These are phyloP conservation scores for Oscheius sp. DNA, from an alignment of 1,140 invertebrate species.

Conservation along the genomic window DNA sequence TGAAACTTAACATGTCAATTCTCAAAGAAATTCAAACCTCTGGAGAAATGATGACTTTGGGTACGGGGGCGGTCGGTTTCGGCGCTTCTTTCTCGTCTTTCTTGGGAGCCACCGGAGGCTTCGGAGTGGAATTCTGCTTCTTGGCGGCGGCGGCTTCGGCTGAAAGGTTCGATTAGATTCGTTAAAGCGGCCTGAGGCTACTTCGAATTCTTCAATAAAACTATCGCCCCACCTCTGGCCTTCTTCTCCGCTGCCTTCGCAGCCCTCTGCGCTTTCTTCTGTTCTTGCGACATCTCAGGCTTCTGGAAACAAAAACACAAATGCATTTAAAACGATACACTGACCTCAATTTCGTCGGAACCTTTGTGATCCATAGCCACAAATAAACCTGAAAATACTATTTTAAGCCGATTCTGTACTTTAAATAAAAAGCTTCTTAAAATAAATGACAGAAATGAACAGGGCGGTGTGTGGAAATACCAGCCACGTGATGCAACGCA, in stretches of 20 bases:
- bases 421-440: too few relatives aligned
- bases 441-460: too few relatives aligned
- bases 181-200: not conserved
- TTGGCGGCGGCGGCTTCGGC: not conserved
- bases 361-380: too few relatives aligned
- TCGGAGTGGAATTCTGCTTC: not conserved
- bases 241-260: conserved; percentile 31
- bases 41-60: too few relatives aligned
- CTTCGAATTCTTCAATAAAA: not conserved
- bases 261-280: conserved; percentile 24
- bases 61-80: too few relatives aligned
- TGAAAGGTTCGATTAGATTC: not conserved
- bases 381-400: too few relatives aligned
- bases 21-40: too few relatives aligned
- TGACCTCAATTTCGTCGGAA: too few relatives aligned
- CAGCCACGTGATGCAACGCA: too few relatives aligned
- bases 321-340: not conserved
- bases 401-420: too few relatives aligned
- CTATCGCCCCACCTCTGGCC: not conserved
- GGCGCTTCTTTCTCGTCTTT: not conserved
- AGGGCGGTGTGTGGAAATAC: too few relatives aligned
- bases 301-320: conserved; percentile 1
- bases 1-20: too few relatives aligned
- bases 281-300: conserved; percentile 13
- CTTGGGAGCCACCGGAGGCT: not conserved